Base-by-base conservation (phyloP, 2,797 vertebrate genomes). In the Chelon auratus region DNA sequence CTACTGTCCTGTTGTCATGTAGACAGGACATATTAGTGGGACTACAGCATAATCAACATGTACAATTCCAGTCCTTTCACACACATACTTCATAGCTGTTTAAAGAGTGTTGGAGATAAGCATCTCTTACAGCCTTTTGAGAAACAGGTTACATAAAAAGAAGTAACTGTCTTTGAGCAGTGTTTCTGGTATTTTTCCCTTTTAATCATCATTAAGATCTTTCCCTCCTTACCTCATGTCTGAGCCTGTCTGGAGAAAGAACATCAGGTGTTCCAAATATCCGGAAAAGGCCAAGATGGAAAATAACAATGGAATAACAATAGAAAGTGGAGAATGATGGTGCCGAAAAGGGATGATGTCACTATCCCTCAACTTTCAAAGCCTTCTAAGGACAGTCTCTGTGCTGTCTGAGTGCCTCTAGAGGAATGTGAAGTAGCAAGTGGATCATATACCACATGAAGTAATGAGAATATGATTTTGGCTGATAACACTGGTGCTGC, bases 331-430 rank as follows among this genome's bases (percentile, higher is more conserved):
- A 67, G 68, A 62, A 64, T 61, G 75, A 55, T 70, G 57, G 55
- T 75, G 82, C 66, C 1, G 71, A 85, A 76, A 85, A 77, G 63
- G 30, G 59, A 85, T 92, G 85, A 91, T 81, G 84, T 92, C 85
- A 91, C 69, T 58, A 68, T 65, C 64, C 65, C 42, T 87, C 47
- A 67, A 65, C 84, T 81, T 78, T 57, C 73, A 84, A 81, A 82
- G 81, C 90, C 90, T 91, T 91, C 79, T 91, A 89, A 83, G 90
- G 88, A 90, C 85, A 85, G 86, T 82, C 75, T 86, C 78, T 84
- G 82, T 65, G 62, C 81, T 78, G 84, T 89, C 72, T 88, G 84
- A 84, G 81, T 81, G 84, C 81, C 79, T 86, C 52, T n/a, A 73
- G 77, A 75, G 83, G 87, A 91, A 91, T 89, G 87, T 85, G 72